These are phyloP conservation scores for Poeciliopsis occidentalis DNA, from an alignment of 2,113 vertebrate genomes.

Conservation along the genomic window DNA sequence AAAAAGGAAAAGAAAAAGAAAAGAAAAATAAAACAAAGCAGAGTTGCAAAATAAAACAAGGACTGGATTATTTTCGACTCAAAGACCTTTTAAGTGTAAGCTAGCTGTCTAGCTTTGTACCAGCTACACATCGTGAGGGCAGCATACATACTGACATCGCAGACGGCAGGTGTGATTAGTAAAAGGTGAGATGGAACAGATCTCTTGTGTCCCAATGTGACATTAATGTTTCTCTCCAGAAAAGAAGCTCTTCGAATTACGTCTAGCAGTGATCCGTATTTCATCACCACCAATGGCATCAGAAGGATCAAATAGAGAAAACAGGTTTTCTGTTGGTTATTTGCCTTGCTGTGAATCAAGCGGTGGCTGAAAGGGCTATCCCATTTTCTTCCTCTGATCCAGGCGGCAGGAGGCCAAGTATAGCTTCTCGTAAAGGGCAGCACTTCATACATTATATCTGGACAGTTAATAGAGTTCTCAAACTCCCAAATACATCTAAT, in stretches of 20 bases:
- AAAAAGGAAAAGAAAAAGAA: too few species aligned
- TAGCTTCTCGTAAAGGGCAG: conserved; percentile 38
- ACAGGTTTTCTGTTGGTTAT: background rate
- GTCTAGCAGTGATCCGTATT: background rate
- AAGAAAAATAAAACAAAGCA: too few species aligned
- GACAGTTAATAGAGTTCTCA: conserved; percentile 19
- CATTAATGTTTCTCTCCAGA: too few species aligned
- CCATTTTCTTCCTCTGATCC: conserved; percentile 32
- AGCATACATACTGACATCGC: too few species aligned
- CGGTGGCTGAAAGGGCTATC: conserved; percentile 19
- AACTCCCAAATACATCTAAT: conserved; percentile 27
- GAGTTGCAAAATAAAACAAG: too few species aligned
- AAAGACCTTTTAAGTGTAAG: too few species aligned
- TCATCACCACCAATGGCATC: background rate
- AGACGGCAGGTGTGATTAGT: too few species aligned
- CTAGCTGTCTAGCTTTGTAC: too few species aligned
- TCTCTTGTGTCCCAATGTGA: too few species aligned
- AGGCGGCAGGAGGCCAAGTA: conserved; percentile 28
- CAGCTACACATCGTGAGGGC: too few species aligned
- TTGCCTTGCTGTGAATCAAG: conserved; percentile 2
- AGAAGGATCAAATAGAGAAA: background rate
- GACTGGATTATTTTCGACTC: too few species aligned
- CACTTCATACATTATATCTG: conserved; percentile 26
- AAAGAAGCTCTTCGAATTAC: background rate
- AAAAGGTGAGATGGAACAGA: too few species aligned